A percentile compares a stretch with the other conserved stretches of the same genome.
phyloP scores from a whole-genome alignment of 2,888 invertebrate genomes.

The Noctua janthina region DNA sequence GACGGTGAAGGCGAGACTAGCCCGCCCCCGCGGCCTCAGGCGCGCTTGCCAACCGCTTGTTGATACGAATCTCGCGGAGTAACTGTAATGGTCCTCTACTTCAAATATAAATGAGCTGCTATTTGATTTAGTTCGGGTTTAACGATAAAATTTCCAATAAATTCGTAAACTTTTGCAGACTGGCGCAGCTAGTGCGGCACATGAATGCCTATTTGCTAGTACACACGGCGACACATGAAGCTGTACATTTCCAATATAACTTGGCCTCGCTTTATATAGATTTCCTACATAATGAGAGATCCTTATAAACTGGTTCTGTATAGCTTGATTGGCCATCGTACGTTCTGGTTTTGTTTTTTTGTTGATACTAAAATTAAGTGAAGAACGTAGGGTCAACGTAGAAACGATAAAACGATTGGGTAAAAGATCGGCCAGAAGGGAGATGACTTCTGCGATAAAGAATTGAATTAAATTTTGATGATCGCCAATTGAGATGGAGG shows the following conservation, averaged over 20 bases:
- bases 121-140: constrained; percentile 37
- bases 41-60: constrained; percentile 9
- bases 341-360: background rate
- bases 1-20: background rate
- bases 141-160: constrained; percentile 32
- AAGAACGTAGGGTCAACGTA: background rate
- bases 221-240: background rate
- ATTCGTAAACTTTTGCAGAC: constrained; percentile 27
- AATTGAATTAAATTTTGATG: background rate
- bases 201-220: background rate
- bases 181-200: constrained; percentile 8
- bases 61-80: constrained; percentile 31
- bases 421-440: too few species aligned
- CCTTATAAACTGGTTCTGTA: too few species aligned
- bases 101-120: constrained; percentile 36
- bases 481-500: background rate
- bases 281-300: too few species aligned
- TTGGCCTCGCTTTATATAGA: too few species aligned
- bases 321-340: too few species aligned
- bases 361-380: background rate
- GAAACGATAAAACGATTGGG: background rate
- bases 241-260: too few species aligned
- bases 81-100: constrained; percentile 37
- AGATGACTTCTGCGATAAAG: background rate
- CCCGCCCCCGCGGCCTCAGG: background rate